phyloP scores from a whole-genome alignment of 2,113 vertebrate genomes.

The Oncorhynchus clarkii region DNA sequence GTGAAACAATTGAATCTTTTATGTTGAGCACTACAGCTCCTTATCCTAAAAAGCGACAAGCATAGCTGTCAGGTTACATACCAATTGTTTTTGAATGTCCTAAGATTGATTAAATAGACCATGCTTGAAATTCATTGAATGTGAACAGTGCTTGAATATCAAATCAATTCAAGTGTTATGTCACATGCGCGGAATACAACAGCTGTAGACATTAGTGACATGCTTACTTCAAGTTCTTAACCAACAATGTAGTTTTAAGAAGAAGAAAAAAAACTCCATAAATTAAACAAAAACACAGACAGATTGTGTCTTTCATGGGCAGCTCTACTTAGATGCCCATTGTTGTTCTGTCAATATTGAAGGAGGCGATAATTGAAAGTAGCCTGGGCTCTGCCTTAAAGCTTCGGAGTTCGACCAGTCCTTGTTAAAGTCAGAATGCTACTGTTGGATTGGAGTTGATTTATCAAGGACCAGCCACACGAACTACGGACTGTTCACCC shows the following conservation, averaged over 20 bases:
- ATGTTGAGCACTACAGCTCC: slow-evolving; percentile 35
- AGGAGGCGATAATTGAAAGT: neutral
- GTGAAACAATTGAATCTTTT: slow-evolving; percentile 28
- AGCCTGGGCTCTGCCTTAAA: slow-evolving; percentile 4
- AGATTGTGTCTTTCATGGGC: no score
- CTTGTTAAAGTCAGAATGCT: slow-evolving; percentile 41
- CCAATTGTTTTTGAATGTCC: slow-evolving; percentile 18
- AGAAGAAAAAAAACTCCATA: no score
- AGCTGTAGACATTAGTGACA: no score
- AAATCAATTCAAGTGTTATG: neutral
- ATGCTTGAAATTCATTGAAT: neutral
- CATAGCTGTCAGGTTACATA: slow-evolving; percentile 20
- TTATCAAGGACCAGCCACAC: neutral
- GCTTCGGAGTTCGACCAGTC: slow-evolving; percentile 10
- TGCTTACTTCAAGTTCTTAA: no score
- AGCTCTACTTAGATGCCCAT: neutral
- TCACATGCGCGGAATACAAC: no score
- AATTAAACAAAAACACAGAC: no score
- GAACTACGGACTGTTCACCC: no score
- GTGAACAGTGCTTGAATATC: slow-evolving; percentile 5
- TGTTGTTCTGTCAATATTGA: slow-evolving; percentile 7
- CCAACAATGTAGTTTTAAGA: no score
- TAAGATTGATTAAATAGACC: neutral
- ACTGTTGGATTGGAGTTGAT: neutral
- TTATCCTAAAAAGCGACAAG: slow-evolving; percentile 28